Evolutionary conservation across 2,797 vertebrate genomes (phyloP), one percentile per base, ranked within the genome.

Genomic region (Cephalopachus bancanus): DNA sequence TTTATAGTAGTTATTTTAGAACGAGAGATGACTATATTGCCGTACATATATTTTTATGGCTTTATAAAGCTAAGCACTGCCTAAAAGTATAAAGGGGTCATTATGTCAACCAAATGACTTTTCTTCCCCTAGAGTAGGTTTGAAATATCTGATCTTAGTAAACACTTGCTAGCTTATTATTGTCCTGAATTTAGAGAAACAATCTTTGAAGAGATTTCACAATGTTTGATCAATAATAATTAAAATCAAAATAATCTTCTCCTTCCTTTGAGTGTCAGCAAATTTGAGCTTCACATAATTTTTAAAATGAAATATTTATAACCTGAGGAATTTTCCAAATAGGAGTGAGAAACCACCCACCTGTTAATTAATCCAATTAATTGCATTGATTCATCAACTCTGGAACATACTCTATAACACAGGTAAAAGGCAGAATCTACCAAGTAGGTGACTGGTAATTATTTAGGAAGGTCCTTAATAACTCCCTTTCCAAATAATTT

Each of bases 71-170:
- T 83, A 96, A 97, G 95, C 76, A 89, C 55, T 80, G 69, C 90
- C 95, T 94, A 94, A 94, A 96, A 8, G 30, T 78, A 86, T 94
- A 89, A 96, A 96, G 53, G 19, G 88, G 90, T 96, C 49, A 19
- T 97, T 97, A 89, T 84, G 84, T 96, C 96, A 97, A 62, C 78
- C 69, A 81, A 97, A 96, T 89, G 84, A 83, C 92, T 86, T 95
- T 83, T 83, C 83, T 95, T 83, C 71, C 65, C 57, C 37, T 51
- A 44, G 83, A 96, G 71, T 57, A 78, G 53, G 72, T 94, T 89
- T 95, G 87, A 89, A 90, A 59, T 92, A 94, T 84, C 33, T 69
- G 64, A 89, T 49, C 59, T 91, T 26, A 60, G 84, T 71, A 93
- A 96, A 93, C n/a, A 80, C 51, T 81, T 78, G 55, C 53, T 74